Percentiles rank a stretch among this genome's conserved stretches.
Conservation (phyloP, 2,113 vertebrate species). For the Azemiops feae region DNA sequence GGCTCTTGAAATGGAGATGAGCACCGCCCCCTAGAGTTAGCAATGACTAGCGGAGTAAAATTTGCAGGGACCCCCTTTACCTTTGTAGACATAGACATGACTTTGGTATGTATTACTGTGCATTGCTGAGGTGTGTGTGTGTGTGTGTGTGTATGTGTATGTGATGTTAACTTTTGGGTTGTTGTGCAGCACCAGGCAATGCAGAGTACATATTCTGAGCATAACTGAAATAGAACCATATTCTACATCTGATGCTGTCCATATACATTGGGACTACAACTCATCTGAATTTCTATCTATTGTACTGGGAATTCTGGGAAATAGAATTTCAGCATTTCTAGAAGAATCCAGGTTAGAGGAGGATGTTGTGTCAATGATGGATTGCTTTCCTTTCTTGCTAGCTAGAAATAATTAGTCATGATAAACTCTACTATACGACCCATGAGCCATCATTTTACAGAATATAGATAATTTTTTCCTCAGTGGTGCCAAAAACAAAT, state of each 20-base stretch:
- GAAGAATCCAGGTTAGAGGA: background rate
- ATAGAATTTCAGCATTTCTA: background rate
- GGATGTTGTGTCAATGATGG: background rate
- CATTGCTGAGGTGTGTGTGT: background rate
- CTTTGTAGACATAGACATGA: background rate
- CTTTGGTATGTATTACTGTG: background rate
- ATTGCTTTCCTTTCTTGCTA: conserved; percentile 4
- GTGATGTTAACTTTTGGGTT: background rate
- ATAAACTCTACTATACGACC: conserved; percentile 10
- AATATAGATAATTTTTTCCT: background rate
- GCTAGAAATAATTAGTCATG: conserved; percentile 9
- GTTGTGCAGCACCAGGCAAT: background rate
- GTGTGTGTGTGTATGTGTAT: background rate
- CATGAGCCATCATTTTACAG: background rate
- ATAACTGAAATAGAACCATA: conserved; percentile 1
- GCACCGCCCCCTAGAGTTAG: background rate
- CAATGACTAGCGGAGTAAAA: background rate
- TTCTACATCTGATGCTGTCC: background rate
- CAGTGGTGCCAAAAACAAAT: background rate
- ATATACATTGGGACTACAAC: background rate
- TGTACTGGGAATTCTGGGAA: background rate
- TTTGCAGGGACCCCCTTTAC: background rate
- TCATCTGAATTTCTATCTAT: background rate
- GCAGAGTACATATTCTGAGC: conserved; percentile 12
- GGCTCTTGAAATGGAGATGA: background rate